These are phyloP conservation scores for Oryzias sinensis DNA, from an alignment of 2,797 vertebrate genomes.

Conservation along the genomic window DNA sequence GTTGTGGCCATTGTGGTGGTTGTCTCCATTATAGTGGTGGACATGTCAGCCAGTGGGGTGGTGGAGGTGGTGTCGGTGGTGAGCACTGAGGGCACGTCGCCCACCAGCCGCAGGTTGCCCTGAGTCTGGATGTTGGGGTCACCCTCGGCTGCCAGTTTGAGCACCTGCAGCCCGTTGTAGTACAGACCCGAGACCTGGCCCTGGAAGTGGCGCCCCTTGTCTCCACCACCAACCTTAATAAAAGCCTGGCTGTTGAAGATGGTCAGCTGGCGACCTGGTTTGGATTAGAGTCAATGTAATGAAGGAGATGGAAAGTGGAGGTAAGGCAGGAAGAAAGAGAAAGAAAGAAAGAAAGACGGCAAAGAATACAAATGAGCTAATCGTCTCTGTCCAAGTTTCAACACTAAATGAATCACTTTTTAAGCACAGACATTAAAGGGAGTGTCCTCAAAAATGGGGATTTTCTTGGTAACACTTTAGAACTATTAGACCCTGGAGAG, in stretches of 20 bases:
- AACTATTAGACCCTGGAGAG: slow-evolving; percentile 54
- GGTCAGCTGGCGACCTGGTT: slow-evolving; percentile 92
- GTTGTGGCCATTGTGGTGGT: slow-evolving; percentile 95
- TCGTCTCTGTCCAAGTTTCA: slow-evolving; percentile 20
- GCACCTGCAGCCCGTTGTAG: slow-evolving; percentile 94
- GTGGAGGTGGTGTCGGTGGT: slow-evolving; percentile 90
- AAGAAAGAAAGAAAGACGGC: slow-evolving; percentile 20
- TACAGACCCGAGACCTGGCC: slow-evolving; percentile 95
- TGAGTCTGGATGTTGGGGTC: slow-evolving; percentile 90
- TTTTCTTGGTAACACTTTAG: slow-evolving; percentile 63
- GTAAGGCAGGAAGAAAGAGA: slow-evolving; percentile 25
- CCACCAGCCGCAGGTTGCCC: slow-evolving; percentile 90
- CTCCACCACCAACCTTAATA: slow-evolving; percentile 90
- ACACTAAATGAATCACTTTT: slow-evolving; percentile 24
- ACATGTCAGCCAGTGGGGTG: slow-evolving; percentile 91
- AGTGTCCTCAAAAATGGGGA: slow-evolving; percentile 45
- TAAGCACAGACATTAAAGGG: slow-evolving; percentile 23
- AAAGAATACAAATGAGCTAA: slow-evolving; percentile 48
- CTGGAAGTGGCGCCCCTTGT: slow-evolving; percentile 92
- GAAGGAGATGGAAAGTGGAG: slow-evolving; percentile 12
- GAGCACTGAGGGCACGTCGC: slow-evolving; percentile 89
- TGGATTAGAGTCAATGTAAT: slow-evolving; percentile 8
- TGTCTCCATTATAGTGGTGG: slow-evolving; percentile 97
- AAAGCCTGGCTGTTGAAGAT: slow-evolving; percentile 97
- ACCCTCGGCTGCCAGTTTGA: slow-evolving; percentile 91